Percentiles rank a stretch among this genome's conserved stretches.
phyloP scores from a whole-genome alignment of 2,797 vertebrate genomes.

The Poeciliopsis presidionis region DNA sequence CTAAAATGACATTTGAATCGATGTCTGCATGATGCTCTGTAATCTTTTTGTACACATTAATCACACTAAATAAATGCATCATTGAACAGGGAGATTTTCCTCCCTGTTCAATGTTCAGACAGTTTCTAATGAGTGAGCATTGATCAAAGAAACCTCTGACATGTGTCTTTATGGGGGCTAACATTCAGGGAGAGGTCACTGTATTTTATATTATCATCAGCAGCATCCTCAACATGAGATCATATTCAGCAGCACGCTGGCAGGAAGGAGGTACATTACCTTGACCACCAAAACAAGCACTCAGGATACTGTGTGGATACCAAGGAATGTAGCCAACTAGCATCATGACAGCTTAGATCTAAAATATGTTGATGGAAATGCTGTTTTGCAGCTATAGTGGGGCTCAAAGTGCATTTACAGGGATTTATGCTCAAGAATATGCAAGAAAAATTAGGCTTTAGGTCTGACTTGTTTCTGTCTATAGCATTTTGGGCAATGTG shows the following conservation, averaged over 20 bases:
- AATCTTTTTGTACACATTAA: slow-evolving; percentile 13
- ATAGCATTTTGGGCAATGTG: slow-evolving; percentile 40
- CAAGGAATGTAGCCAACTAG: slow-evolving; percentile 84
- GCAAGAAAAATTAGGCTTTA: slow-evolving; percentile 7
- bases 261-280: slow-evolving; percentile 65
- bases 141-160: slow-evolving; percentile 80
- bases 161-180: slow-evolving; percentile 79
- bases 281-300: slow-evolving; percentile 80
- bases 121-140: slow-evolving; percentile 32
- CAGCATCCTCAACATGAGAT: slow-evolving; percentile 48
- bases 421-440: slow-evolving; percentile 18
- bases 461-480: slow-evolving; percentile 37
- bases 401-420: slow-evolving; percentile 31
- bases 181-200: slow-evolving; percentile 72
- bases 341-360: slow-evolving; percentile 34
- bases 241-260: slow-evolving; percentile 52
- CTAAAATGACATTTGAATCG: neutral
- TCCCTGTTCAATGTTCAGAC: slow-evolving; percentile 22
- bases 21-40: neutral
- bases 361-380: slow-evolving; percentile 18
- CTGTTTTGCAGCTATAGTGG: slow-evolving; percentile 14
- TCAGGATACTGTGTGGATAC: slow-evolving; percentile 74
- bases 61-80: slow-evolving; percentile 10
- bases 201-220: slow-evolving; percentile 35
- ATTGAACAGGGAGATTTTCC: slow-evolving; percentile 52